Percentiles rank a stretch among this genome's conserved stretches.
phyloP scores from a whole-genome alignment of 2,113 vertebrate species.

The Syngnathus floridae region DNA sequence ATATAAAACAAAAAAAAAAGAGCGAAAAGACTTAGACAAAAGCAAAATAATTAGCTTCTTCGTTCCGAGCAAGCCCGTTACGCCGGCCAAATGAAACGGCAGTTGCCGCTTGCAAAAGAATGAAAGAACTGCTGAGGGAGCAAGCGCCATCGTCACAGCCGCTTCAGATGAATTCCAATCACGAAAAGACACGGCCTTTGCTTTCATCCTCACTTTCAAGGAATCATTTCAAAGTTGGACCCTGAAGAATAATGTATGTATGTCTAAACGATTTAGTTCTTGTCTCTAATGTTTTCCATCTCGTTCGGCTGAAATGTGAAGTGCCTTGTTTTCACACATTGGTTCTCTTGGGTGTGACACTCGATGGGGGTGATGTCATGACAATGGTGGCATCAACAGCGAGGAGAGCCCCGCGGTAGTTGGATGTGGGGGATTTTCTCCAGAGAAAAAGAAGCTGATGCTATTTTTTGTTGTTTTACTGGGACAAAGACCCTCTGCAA shows the following conservation, averaged over 20 bases:
- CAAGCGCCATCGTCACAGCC: not conserved
- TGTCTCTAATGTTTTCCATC: not conserved
- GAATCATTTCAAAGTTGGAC: not conserved
- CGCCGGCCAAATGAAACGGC: not conserved
- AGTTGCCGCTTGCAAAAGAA: not conserved
- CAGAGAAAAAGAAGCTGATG: slow-evolving; percentile 9
- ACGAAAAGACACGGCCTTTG: not conserved
- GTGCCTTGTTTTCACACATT: not conserved
- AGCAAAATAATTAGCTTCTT: not conserved
- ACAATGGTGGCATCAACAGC: slow-evolving; percentile 48
- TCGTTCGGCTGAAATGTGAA: not conserved
- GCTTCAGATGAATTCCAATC: not conserved
- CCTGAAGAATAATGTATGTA: not conserved
- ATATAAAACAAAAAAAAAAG: not conserved
- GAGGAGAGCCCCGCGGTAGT: slow-evolving; percentile 37
- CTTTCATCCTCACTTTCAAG: not conserved
- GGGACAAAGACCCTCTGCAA: not conserved
- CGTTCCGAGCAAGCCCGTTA: not conserved
- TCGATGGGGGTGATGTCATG: slow-evolving; percentile 52
- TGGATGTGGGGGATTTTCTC: slow-evolving; percentile 3
- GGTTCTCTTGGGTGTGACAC: slow-evolving; percentile 5
- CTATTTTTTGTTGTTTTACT: not conserved
- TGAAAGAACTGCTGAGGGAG: not conserved
- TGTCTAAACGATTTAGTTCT: not conserved
- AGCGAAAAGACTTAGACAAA: not conserved